Conservation (phyloP, 1,140 invertebrate species). For the Berghia stephanieae region DNA sequence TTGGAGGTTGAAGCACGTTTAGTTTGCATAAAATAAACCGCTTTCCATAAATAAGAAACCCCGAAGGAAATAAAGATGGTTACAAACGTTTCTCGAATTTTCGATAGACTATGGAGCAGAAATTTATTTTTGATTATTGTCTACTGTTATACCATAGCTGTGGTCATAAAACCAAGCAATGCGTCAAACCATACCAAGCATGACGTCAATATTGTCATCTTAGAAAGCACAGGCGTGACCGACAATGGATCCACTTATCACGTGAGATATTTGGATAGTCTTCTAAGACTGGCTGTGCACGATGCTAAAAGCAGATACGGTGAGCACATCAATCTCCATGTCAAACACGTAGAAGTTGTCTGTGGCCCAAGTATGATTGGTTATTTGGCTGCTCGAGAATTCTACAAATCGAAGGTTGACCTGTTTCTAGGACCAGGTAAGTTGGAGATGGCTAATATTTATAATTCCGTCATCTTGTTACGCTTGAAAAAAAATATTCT, state of each 20-base stretch:
- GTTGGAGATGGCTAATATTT: too few species aligned
- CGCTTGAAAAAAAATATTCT: too few species aligned
- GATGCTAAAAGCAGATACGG: slow-evolving; percentile 10
- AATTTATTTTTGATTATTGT: too few species aligned
- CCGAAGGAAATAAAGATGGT: too few species aligned
- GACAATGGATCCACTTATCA: neutral
- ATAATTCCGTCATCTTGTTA: neutral
- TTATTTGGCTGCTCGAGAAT: slow-evolving; percentile 1
- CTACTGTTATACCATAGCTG: too few species aligned
- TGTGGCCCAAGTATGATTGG: neutral
- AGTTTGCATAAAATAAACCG: too few species aligned
- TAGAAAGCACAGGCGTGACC: neutral
- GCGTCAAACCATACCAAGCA: neutral
- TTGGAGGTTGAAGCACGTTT: too few species aligned
- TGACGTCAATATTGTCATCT: neutral
- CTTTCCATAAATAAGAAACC: too few species aligned
- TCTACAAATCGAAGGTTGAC: neutral
- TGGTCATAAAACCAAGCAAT: too few species aligned
- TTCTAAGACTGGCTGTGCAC: slow-evolving; percentile 10
- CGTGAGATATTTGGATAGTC: neutral
- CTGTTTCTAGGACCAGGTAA: slow-evolving; percentile 22
- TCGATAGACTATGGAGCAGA: too few species aligned
- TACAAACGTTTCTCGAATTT: too few species aligned
- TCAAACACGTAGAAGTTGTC: neutral
- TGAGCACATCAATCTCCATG: neutral